Percentiles rank a stretch among this genome's conserved stretches.
Evolutionary conservation across 2,888 invertebrate species (phyloP).

Genomic region (Dicranocentrus wangi): DNA sequence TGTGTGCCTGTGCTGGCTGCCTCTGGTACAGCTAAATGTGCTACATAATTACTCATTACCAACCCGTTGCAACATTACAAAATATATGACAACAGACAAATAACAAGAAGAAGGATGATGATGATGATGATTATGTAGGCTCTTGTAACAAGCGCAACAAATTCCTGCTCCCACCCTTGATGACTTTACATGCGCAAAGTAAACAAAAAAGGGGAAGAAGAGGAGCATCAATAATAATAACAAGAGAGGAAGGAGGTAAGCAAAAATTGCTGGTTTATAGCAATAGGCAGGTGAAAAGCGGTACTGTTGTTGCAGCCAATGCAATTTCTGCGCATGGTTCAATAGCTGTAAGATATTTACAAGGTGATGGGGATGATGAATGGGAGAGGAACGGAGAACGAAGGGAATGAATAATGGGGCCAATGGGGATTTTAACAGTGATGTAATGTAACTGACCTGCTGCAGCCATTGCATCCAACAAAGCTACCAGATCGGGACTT

Average conservation of each 20-base stretch:
- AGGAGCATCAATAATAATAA: not conserved
- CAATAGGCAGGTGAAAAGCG: slow-evolving; percentile 4
- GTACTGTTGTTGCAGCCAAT: slow-evolving; percentile 8
- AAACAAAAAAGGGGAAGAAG: slow-evolving; percentile 19
- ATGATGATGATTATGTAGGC: too few species aligned
- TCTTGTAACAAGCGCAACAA: too few species aligned
- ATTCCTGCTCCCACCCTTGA: not conserved
- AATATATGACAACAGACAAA: too few species aligned
- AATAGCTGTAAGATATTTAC: not conserved
- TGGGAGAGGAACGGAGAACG: slow-evolving; percentile 1
- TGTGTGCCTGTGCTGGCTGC: not conserved
- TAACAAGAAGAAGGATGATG: not conserved
- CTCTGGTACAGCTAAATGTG: too few species aligned
- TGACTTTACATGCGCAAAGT: slow-evolving; percentile 41
- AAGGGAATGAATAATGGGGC: slow-evolving; percentile 20
- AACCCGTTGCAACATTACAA: slow-evolving; percentile 9
- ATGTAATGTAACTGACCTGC: slow-evolving; percentile 77
- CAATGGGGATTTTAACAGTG: too few species aligned
- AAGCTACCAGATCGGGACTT: slow-evolving; percentile 87
- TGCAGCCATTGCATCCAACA: slow-evolving; percentile 90
- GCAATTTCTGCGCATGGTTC: not conserved
- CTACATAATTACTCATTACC: slow-evolving; percentile 46
- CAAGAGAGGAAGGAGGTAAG: not conserved
- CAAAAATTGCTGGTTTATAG: not conserved
- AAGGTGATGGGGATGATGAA: not conserved